Base-by-base conservation (phyloP, 2,113 vertebrate genomes). In the Plotosus lineatus region DNA sequence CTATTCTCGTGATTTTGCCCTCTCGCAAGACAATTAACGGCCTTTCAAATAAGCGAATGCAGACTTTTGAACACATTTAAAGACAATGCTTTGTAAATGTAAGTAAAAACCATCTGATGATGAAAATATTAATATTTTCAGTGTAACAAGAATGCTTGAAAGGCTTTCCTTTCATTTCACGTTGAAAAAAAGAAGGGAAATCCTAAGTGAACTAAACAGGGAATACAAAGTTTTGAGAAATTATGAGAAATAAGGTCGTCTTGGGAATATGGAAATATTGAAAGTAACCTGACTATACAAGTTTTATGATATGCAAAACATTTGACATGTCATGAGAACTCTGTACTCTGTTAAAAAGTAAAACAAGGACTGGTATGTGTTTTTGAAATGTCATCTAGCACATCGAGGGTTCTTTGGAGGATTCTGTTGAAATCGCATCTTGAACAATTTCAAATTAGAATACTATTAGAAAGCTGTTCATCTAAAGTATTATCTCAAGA, bases 251-350 rank as follows among this genome's bases (percentile, higher is more conserved):
- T 71, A 71, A 71, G 19, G 14, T 19, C 8, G 6, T 31, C 48
- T 40, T 46, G 50, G 77, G 26, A 68, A 55, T 78, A 78, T 53
- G 77, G 26, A 68, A 79, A 79, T 56, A 19, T 26, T 44, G 23
- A 79, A 69, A 42, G 40, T 6, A 79, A 42, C 21, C 12, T 23
- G 23, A 50, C 53, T 78, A 53, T 26, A 28, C 8, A 31, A 1
- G 69, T 50, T 56, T 42, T 31, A 40, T 26, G 33, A 23, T 51
- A 73, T 73, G 46, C 69, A 73, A 73, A 73, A 73, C 46, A 11
- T 14, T 71, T 19, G 12, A 3, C 4, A 26, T n/a, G n/a, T 17
- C 44, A 48, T 72, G 69, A 50, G 69, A 72, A 72, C 42, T 46
- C 42, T 69, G 42, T 28, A 72, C 42, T 46, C 42, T 69, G 42